Conservation (phyloP, 2,113 vertebrate species). For the Corythornis vintsioides region DNA sequence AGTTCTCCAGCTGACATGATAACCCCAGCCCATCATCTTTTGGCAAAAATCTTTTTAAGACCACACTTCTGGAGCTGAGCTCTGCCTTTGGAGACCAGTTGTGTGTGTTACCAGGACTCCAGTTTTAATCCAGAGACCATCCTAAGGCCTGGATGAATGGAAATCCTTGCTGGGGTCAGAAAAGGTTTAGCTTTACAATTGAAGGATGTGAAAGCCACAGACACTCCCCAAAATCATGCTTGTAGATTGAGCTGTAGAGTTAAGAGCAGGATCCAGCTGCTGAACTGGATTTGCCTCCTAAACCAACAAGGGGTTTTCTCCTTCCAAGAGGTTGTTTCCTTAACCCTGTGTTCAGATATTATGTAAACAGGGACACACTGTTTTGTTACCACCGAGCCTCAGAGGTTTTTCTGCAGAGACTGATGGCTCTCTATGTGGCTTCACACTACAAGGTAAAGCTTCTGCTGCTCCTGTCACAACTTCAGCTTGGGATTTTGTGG, state of each 20-base stretch:
- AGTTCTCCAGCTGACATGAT: neutral
- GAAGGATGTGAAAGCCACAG: neutral
- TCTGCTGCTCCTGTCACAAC: neutral
- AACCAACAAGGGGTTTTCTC: neutral
- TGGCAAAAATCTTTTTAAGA: neutral
- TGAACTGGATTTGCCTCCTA: neutral
- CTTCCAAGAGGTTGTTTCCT: conserved; percentile 48
- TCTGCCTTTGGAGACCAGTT: accelerated
- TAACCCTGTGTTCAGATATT: conserved; percentile 85
- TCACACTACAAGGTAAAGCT: conserved; percentile 94
- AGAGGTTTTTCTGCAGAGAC: conserved; percentile 91
- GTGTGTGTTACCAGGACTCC: neutral
- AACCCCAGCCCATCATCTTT: neutral
- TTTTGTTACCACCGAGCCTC: conserved; percentile 98
- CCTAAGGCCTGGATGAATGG: neutral
- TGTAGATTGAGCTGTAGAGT: neutral
- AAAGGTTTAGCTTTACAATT: neutral
- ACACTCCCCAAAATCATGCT: neutral
- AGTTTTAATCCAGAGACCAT: neutral
- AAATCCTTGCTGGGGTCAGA: neutral
- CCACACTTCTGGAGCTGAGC: neutral
- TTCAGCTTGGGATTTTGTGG: neutral
- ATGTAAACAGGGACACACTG: conserved; percentile 95
- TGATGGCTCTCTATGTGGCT: conserved; percentile 97
- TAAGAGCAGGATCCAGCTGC: neutral